Percentiles rank a stretch among this genome's conserved stretches.
These are phyloP conservation scores for Erpetoichthys calabaricus DNA, from an alignment of 2,797 vertebrate genomes.

Conservation along the genomic window DNA sequence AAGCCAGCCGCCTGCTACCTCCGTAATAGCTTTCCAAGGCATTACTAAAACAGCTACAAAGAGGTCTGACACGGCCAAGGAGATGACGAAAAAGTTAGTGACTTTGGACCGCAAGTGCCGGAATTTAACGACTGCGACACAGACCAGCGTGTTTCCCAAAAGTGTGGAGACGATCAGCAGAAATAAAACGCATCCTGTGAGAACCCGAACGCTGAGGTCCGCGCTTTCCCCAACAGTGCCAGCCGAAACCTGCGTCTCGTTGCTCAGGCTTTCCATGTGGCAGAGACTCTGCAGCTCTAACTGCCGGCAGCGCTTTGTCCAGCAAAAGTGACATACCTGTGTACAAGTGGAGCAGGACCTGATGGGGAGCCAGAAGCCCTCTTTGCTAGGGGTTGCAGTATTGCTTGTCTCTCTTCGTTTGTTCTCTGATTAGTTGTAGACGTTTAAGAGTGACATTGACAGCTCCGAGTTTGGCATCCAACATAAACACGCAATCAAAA, in stretches of 20 bases:
- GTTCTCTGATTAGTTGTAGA: too few species aligned
- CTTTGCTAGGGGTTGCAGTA: too few species aligned
- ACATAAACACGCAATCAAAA: too few species aligned
- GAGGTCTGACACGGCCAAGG: constrained; percentile 58
- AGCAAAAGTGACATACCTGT: too few species aligned
- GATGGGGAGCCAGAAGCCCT: too few species aligned
- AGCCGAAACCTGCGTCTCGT: constrained; percentile 32
- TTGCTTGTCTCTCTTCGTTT: too few species aligned
- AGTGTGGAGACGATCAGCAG: constrained; percentile 54
- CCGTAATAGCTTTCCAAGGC: constrained; percentile 53
- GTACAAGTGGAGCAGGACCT: too few species aligned
- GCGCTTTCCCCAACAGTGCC: constrained; percentile 16
- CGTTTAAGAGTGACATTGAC: too few species aligned
- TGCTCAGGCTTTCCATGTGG: constrained; percentile 36
- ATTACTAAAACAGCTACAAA: constrained; percentile 62
- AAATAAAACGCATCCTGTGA: constrained; percentile 46
- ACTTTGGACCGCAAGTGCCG: constrained; percentile 56
- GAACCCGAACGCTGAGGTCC: constrained; percentile 24
- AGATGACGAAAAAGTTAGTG: constrained; percentile 59
- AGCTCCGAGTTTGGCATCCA: too few species aligned
- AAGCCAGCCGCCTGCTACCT: constrained; percentile 51
- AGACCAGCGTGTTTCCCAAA: constrained; percentile 55
- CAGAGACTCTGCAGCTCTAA: background rate
- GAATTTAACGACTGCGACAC: constrained; percentile 51
- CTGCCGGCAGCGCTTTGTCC: too few species aligned